Evolutionary conservation across 2,113 vertebrate genomes (phyloP).

Genomic region (Hippolais icterina): DNA sequence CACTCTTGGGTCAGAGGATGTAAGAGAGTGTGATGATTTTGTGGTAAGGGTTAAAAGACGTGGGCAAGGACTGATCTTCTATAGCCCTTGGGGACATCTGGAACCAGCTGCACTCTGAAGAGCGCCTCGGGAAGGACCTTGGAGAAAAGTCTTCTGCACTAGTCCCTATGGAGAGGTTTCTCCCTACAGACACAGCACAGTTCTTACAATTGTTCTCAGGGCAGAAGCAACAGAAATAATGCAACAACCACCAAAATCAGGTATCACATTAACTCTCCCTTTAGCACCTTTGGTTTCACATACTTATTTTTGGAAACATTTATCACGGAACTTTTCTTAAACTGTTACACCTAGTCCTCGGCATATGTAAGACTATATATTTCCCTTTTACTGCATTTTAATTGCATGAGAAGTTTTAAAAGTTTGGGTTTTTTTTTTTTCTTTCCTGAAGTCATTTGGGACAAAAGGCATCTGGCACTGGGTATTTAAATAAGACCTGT

Average conservation of each 20-base stretch:
- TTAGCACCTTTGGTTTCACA: not conserved
- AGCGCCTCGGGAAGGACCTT: not conserved
- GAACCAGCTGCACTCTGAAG: not conserved
- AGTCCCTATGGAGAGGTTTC: not conserved
- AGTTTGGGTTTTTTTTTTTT: not conserved
- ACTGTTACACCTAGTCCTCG: not conserved
- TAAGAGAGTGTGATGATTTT: not conserved
- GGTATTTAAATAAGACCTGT: conserved; percentile 40
- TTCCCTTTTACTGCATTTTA: conserved; percentile 35
- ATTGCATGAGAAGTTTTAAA: conserved; percentile 25
- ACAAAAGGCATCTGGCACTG: conserved; percentile 43
- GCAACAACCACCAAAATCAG: not conserved
- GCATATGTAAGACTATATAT: not conserved
- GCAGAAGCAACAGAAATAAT: not conserved
- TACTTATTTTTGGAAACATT: conserved; percentile 11
- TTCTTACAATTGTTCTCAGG: not conserved
- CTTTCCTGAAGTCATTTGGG: not conserved
- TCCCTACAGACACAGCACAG: not conserved
- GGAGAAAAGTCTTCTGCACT: not conserved
- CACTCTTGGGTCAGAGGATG: not conserved
- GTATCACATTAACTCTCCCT: not conserved
- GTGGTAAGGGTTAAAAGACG: not conserved
- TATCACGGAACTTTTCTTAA: not conserved
- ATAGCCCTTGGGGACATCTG: not conserved
- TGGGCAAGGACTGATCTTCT: not conserved